Evolutionary conservation across 1,140 invertebrate genomes (phyloP).

Genomic region (Diorhabda carinulata): DNA sequence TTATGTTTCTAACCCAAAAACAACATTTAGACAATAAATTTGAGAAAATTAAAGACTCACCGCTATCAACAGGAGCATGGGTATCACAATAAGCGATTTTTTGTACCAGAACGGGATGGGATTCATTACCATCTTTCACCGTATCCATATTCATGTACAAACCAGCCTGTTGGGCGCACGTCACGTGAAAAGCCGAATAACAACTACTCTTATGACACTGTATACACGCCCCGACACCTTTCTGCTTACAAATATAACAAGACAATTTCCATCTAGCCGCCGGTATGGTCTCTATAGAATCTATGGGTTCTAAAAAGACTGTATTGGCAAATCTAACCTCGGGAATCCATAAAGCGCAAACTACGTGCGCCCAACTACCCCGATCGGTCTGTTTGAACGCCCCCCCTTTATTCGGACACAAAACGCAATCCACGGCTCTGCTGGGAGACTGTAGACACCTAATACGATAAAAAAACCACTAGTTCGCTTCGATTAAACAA

Average conservation of each 20-base stretch:
- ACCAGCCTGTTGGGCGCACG: slow-evolving; percentile 96
- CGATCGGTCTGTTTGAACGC: slow-evolving; percentile 98
- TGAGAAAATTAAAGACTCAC: slow-evolving; percentile 18
- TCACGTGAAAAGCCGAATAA: slow-evolving; percentile 97
- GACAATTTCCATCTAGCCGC: slow-evolving; percentile 90
- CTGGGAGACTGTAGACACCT: slow-evolving; percentile 92
- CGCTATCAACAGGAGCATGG: slow-evolving; percentile 80
- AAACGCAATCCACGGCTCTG: slow-evolving; percentile 89
- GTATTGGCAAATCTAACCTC: slow-evolving; percentile 98
- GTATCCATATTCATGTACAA: slow-evolving; percentile 95
- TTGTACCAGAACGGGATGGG: slow-evolving; percentile 74
- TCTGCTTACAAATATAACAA: slow-evolving; percentile 95
- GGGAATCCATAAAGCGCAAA: slow-evolving; percentile 98
- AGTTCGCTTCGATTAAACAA: neutral
- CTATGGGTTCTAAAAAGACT: slow-evolving; percentile 94
- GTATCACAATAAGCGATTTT: slow-evolving; percentile 96
- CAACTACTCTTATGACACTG: slow-evolving; percentile 97
- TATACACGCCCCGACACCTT: slow-evolving; percentile 92
- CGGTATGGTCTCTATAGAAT: slow-evolving; percentile 94
- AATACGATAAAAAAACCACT: neutral
- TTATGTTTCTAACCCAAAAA: too few relatives aligned
- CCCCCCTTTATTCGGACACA: slow-evolving; percentile 97
- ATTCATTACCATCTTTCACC: slow-evolving; percentile 62
- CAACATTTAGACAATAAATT: too few relatives aligned
- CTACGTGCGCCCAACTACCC: slow-evolving; percentile 96